phyloP scores from a whole-genome alignment of 2,113 vertebrate genomes.

The Philantomba maxwellii region DNA sequence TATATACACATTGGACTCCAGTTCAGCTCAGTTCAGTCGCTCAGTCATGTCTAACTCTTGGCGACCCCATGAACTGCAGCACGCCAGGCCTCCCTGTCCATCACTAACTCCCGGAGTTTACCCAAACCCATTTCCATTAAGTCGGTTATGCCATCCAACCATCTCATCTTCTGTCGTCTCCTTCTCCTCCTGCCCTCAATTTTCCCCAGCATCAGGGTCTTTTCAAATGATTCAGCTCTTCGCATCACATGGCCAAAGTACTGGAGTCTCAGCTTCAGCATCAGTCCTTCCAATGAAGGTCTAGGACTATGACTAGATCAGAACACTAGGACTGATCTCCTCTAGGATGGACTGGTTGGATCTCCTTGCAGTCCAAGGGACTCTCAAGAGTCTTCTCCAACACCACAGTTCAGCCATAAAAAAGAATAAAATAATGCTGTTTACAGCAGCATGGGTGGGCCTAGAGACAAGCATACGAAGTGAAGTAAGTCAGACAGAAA shows the following conservation, averaged over 20 bases:
- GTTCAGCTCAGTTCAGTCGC: background rate
- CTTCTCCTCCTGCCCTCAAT: too few relatives aligned
- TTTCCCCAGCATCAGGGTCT: too few relatives aligned
- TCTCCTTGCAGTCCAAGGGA: background rate
- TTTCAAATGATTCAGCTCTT: too few relatives aligned
- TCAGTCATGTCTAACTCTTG: background rate
- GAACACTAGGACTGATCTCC: background rate
- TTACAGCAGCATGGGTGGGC: background rate
- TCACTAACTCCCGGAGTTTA: background rate
- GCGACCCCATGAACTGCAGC: background rate
- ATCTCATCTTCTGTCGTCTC: too few relatives aligned
- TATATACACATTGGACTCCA: background rate
- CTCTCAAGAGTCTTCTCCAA: background rate
- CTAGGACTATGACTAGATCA: too few relatives aligned
- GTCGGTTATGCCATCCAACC: background rate
- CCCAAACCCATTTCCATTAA: background rate
- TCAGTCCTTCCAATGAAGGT: too few relatives aligned
- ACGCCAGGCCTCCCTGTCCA: background rate
- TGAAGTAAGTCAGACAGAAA: background rate
- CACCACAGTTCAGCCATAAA: background rate
- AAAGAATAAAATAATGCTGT: background rate
- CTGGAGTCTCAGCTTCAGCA: too few relatives aligned
- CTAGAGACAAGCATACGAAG: background rate
- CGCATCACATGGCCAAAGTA: too few relatives aligned
- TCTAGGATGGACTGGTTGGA: background rate